phyloP scores from a whole-genome alignment of 2,113 vertebrate species.

The Lampris megalopsis region DNA sequence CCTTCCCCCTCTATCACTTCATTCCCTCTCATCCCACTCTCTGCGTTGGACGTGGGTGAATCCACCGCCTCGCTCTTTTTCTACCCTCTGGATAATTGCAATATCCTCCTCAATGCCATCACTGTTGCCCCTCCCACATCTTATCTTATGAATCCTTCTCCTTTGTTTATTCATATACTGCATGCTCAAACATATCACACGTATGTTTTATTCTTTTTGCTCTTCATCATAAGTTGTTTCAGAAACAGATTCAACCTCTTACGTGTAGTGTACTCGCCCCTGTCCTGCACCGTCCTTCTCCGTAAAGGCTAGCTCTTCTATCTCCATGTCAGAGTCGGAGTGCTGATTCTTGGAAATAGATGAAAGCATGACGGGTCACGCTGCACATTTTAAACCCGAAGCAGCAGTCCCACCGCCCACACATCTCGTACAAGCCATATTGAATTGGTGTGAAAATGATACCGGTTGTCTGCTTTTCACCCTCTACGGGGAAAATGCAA shows the following conservation, averaged over 20 bases:
- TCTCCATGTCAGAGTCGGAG: conserved; percentile 43
- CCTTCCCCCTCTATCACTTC: conserved; percentile 60
- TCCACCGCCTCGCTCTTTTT: conserved; percentile 59
- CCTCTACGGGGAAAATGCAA: conserved; percentile 40
- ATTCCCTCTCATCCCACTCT: conserved; percentile 73
- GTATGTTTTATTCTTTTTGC: conserved; percentile 6
- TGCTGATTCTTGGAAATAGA: conserved; percentile 70
- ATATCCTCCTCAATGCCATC: conserved; percentile 59
- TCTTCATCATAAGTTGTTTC: conserved; percentile 1
- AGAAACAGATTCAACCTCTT: background rate
- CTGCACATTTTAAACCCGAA: conserved; percentile 73
- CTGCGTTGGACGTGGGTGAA: conserved; percentile 69
- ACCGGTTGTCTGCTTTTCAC: conserved; percentile 66
- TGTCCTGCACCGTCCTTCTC: conserved; percentile 18
- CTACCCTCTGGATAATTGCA: conserved; percentile 67
- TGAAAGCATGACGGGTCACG: conserved; percentile 77
- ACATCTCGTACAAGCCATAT: conserved; percentile 77
- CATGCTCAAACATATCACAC: conserved; percentile 10
- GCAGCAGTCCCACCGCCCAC: conserved; percentile 78
- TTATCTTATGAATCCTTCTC: conserved; percentile 29
- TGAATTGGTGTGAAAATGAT: conserved; percentile 76
- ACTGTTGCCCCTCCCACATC: conserved; percentile 17
- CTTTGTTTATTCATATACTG: conserved; percentile 38
- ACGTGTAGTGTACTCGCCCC: too few relatives aligned
- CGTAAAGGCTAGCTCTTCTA: conserved; percentile 16